Conservation (phyloP, 2,888 invertebrate genomes). For the Andricus quercusramuli region DNA sequence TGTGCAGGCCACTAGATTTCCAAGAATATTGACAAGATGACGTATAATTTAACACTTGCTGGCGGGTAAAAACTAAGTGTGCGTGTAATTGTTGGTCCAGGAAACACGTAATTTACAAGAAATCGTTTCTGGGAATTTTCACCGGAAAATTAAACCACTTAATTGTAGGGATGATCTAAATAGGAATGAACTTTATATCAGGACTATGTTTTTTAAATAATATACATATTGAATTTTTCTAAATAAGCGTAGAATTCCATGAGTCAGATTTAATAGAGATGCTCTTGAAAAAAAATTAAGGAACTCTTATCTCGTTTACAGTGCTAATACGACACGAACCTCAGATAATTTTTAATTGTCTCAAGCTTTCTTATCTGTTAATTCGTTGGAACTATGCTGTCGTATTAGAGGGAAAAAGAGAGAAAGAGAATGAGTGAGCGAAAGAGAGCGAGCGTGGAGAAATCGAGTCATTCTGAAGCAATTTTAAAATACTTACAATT, state of each 20-base stretch:
- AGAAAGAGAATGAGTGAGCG: not conserved
- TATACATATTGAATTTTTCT: not conserved
- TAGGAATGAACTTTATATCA: not conserved
- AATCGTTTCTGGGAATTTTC: not conserved
- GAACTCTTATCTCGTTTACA: not conserved
- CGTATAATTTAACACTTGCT: constrained; percentile 25
- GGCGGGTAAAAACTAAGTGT: constrained; percentile 26
- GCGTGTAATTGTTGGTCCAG: not conserved
- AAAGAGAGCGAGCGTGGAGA: not conserved
- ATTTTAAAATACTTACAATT: not conserved
- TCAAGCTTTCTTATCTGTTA: not conserved
- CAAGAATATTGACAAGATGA: constrained; percentile 21
- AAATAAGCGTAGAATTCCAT: not conserved
- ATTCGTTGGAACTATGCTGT: not conserved
- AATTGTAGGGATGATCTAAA: not conserved
- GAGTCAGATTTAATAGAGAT: not conserved
- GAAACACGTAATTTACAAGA: not conserved
- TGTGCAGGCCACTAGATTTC: constrained; percentile 29
- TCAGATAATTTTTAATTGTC: not conserved
- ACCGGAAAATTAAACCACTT: not conserved
- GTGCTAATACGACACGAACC: not conserved
- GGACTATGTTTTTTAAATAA: not conserved
- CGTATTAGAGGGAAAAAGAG: not conserved
- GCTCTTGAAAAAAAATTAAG: not conserved
- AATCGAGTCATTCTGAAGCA: not conserved